Evolutionary conservation across 2,797 vertebrate genomes (phyloP).

Genomic region (Limosa lapponica): DNA sequence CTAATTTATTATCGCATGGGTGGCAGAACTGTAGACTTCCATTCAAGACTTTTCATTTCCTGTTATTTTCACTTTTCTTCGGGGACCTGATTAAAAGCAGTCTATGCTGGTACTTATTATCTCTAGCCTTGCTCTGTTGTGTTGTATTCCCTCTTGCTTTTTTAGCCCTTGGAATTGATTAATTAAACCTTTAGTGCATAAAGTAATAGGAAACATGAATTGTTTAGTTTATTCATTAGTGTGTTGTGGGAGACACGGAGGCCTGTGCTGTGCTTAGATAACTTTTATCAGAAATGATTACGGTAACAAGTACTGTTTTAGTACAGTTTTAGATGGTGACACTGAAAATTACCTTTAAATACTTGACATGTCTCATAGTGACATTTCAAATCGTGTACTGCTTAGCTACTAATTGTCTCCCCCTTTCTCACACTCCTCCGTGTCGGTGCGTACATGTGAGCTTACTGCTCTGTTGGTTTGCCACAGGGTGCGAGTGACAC

Average conservation of each 20-base stretch:
- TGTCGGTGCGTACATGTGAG: not conserved
- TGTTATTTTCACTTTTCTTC: slow-evolving; percentile 45
- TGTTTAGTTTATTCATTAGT: slow-evolving; percentile 46
- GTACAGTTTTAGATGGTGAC: not conserved
- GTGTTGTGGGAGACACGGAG: not conserved
- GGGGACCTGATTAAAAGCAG: slow-evolving; percentile 45
- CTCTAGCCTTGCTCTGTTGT: slow-evolving; percentile 17
- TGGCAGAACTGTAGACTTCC: slow-evolving; percentile 1
- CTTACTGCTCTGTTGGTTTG: not conserved
- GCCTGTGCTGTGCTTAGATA: not conserved
- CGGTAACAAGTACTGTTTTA: not conserved
- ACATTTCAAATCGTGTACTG: not conserved
- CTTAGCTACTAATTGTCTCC: not conserved
- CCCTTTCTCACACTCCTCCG: not conserved
- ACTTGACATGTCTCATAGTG: not conserved
- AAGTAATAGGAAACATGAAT: not conserved
- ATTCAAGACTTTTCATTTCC: slow-evolving; percentile 34
- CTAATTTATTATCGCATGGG: not conserved
- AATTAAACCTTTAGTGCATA: slow-evolving; percentile 32
- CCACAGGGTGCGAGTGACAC: not conserved
- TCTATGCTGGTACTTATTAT: not conserved
- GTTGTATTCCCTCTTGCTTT: slow-evolving; percentile 44
- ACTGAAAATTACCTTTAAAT: not conserved
- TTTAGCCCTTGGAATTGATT: slow-evolving; percentile 43
- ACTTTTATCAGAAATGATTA: not conserved